Conservation (phyloP, 2,888 invertebrate genomes). For the Acanthoscelides obtectus region DNA sequence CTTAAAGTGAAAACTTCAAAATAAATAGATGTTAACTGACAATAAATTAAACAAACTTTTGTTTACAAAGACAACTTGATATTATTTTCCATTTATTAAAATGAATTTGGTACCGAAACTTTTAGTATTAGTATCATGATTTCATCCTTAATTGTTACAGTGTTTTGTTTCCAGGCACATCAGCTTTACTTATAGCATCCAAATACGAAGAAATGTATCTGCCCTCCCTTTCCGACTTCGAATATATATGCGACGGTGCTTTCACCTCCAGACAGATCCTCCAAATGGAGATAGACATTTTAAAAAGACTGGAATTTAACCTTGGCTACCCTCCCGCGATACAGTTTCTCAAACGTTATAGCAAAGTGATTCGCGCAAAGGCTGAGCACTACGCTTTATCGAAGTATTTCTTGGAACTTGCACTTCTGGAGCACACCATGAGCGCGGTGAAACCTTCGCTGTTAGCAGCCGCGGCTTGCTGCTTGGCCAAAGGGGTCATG, state of each 20-base stretch:
- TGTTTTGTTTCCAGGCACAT: constrained; percentile 46
- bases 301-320: constrained; percentile 71
- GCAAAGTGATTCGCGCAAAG: constrained; percentile 58
- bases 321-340: constrained; percentile 84
- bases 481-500: constrained; percentile 60
- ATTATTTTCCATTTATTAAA: too few species aligned
- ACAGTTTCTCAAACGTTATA: constrained; percentile 79
- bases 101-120: too few species aligned
- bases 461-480: constrained; percentile 76
- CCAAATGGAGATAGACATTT: constrained; percentile 76
- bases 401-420: constrained; percentile 87
- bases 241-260: constrained; percentile 84
- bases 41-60: too few species aligned
- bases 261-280: constrained; percentile 75
- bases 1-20: too few species aligned
- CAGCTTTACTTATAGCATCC: constrained; percentile 84
- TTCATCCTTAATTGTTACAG: background rate
- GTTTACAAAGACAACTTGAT: too few species aligned
- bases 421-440: constrained; percentile 75
- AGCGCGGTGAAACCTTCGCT: constrained; percentile 77
- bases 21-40: too few species aligned
- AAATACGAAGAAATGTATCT: constrained; percentile 95
- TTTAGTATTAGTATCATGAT: background rate
- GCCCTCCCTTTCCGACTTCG: constrained; percentile 83
- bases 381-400: constrained; percentile 51